Evolutionary conservation across 2,797 vertebrate genomes (phyloP).

Genomic region (Cynodonichthys magdalenae): DNA sequence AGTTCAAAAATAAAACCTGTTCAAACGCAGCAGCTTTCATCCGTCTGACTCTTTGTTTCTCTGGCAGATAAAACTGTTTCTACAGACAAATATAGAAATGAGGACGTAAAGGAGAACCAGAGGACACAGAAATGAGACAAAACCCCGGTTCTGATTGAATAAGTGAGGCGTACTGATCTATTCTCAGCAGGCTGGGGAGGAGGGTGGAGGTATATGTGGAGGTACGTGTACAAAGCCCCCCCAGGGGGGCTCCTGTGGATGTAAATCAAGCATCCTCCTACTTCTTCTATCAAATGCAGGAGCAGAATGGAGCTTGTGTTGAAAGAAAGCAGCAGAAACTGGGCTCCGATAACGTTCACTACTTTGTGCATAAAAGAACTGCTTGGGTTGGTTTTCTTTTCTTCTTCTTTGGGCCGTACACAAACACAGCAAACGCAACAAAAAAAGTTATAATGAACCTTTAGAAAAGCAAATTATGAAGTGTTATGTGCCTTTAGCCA

Average conservation of each 20-base stretch:
- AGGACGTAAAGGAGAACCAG: slow-evolving; percentile 1
- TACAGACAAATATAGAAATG: slow-evolving; percentile 11
- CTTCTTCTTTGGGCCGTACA: neutral
- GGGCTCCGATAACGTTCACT: slow-evolving; percentile 4
- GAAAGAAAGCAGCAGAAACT: slow-evolving; percentile 2
- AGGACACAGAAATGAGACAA: slow-evolving; percentile 19
- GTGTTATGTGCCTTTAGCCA: too few species aligned
- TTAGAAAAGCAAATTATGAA: neutral
- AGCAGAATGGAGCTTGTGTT: neutral
- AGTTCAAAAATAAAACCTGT: neutral
- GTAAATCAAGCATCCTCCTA: slow-evolving; percentile 19
- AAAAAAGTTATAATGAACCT: neutral
- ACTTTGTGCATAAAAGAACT: neutral
- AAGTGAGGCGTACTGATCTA: slow-evolving; percentile 21
- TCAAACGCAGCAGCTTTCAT: neutral
- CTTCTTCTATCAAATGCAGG: slow-evolving; percentile 3
- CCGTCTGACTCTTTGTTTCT: neutral
- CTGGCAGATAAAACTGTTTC: neutral
- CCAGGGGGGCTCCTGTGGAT: slow-evolving; percentile 21
- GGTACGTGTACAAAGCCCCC: slow-evolving; percentile 6
- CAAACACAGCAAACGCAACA: neutral
- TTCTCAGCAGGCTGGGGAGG: slow-evolving; percentile 28
- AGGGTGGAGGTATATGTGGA: slow-evolving; percentile 1
- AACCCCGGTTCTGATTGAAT: slow-evolving; percentile 15
- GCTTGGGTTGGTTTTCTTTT: neutral